phyloP scores from a whole-genome alignment of 2,888 invertebrate species.

The Geotrupes spiniger region DNA sequence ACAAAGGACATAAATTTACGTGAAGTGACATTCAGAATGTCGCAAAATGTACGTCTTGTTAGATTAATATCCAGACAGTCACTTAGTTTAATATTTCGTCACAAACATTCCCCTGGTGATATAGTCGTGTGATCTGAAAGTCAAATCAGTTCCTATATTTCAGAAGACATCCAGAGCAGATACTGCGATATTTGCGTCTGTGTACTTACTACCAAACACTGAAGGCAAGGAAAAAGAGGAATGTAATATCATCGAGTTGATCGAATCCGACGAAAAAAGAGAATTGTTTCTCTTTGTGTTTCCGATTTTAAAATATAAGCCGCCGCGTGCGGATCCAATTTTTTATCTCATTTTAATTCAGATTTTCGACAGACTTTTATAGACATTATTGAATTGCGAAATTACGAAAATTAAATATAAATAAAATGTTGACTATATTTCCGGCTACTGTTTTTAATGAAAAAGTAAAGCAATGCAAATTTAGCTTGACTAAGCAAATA shows the following conservation, averaged over 20 bases:
- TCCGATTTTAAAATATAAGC: too few species aligned
- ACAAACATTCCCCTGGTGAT: conserved; percentile 16
- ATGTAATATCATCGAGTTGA: neutral
- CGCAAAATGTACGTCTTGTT: conserved; percentile 8
- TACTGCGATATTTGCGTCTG: conserved; percentile 12
- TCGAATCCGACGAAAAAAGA: neutral
- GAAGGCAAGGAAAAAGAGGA: neutral
- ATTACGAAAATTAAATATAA: too few species aligned
- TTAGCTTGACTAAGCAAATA: too few species aligned
- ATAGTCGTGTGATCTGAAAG: conserved; percentile 18
- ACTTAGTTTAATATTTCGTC: conserved; percentile 20
- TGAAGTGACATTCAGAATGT: neutral
- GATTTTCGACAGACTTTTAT: too few species aligned
- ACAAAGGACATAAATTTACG: neutral
- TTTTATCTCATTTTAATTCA: too few species aligned
- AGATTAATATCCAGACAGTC: conserved; percentile 19
- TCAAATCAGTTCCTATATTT: conserved; percentile 18
- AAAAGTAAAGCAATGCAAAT: too few species aligned
- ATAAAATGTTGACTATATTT: too few species aligned
- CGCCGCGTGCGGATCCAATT: too few species aligned
- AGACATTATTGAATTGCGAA: too few species aligned
- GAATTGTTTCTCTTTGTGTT: conserved; percentile 1
- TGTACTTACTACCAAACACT: neutral
- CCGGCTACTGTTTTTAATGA: too few species aligned
- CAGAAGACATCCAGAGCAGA: conserved; percentile 15